Base-by-base conservation (phyloP, 2,888 invertebrate species). In the Hofmannophila pseudospretella region DNA sequence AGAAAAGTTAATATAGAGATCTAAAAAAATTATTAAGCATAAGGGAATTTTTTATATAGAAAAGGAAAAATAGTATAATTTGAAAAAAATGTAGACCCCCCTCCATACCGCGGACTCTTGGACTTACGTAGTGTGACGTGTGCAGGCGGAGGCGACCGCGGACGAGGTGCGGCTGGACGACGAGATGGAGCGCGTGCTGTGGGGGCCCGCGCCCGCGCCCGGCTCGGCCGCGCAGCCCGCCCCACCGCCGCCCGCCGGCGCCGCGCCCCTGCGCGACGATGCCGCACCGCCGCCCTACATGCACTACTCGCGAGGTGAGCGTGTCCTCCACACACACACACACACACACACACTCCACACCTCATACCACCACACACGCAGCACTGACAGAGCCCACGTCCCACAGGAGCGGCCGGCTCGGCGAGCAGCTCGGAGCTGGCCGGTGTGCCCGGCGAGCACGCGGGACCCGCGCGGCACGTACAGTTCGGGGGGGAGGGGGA, bases 111-210 rank as follows among this genome's bases (percentile, higher is more conserved):
- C n/a, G n/a, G n/a, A n/a, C n/a, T n/a, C n/a, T n/a, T n/a, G n/a
- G n/a, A n/a, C n/a, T n/a, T n/a, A n/a, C n/a, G n/a, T n/a, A 16
- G 16, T 16, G 16, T 16, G 16, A 16, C 5, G 16, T 16, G 16
- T 9, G 13, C 32, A 77, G 78, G 22, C 13, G 11, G 66, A 51
- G 45, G 62, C 60, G 34, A 58, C 65, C 20, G 67, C 88, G 67
- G 89, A 91, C 74, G 92, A 92, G 71, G 89, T 93, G 55, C 91
- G 90, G 54, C 88, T 95, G 84, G 95, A 95, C 84, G 94, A 94
- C 76, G 95, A 95, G 89, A 95, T 95, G 92, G 94, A 94, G 63
- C 93, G 95, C 75, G 94, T 95, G 61, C 94, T 95, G 75, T 93
- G 93, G 76, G 91, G 90, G 86, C 89, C 89, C 48, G 88, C 41